Evolutionary conservation across 1,140 invertebrate species (phyloP), one percentile per base, ranked within the genome.

Genomic region (Druon quercuslanigerum): DNA sequence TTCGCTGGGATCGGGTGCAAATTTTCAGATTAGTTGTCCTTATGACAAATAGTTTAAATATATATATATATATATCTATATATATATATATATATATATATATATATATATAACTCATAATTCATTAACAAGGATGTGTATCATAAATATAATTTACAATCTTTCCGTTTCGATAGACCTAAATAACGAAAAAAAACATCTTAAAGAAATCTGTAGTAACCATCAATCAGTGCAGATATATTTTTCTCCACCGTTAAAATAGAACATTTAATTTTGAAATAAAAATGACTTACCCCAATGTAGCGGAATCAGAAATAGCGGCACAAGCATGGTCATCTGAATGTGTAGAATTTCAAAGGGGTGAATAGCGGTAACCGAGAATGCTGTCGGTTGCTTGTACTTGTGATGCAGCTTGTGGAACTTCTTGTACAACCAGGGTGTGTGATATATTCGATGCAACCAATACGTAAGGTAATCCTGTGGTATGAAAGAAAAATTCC

Each of bases 321-420:
- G 93, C 14, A 92, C 51, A 9, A 91, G 89, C 76, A 93, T 84
- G 3, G 91, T 91, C 11, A 94, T 84, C 83, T 95, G 94, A 51
- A 95, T 92, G 80, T 93, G 91, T 76, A 93, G 76, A 56, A 94
- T 93, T 87, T 95, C 95, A 0, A 95, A 84, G 0, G 95, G 95
- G 86, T 96, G 95, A 80, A 96, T 95, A 5, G 95, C 95, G 1
- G 94, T 95, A 0, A 95, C 94, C 1, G 94, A 95, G 89, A 95
- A 96, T 3, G 94, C 94, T 0, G 95, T 95, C 0, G 95, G 95
- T 85, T 95, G 94, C 86, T 95, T 95, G 88, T 95, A 96, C 79
- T 93, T 94, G 89, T 96, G 95, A 82, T 96, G 95, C 0, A 95
- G 87, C 86, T 95, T 95, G 89, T 96, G 95, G 85, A 96, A 95